phyloP scores from a whole-genome alignment of 2,113 vertebrate species.

The Labeo rohita region DNA sequence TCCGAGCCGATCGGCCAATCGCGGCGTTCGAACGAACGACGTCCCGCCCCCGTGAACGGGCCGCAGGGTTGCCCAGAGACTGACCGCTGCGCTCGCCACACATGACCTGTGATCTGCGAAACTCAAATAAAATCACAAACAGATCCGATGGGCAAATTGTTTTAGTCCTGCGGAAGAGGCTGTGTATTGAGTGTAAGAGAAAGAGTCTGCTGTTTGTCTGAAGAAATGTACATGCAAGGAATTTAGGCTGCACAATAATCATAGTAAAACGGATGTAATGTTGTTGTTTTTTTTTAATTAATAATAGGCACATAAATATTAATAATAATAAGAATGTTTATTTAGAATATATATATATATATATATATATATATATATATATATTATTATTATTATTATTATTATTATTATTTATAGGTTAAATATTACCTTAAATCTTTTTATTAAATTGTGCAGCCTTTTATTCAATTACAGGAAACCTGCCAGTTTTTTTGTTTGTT shows the following conservation, averaged over 20 bases:
- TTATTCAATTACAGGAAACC: too few relatives aligned
- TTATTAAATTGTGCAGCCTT: too few relatives aligned
- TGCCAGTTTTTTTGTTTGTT: too few relatives aligned
- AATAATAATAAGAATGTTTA: too few relatives aligned
- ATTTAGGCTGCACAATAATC: background rate
- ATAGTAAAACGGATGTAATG: background rate
- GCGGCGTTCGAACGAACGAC: constrained; percentile 78
- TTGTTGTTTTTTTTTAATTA: too few relatives aligned
- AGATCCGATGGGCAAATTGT: background rate
- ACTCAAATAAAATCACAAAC: constrained; percentile 54
- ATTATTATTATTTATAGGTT: too few relatives aligned
- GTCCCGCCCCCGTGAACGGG: constrained; percentile 78
- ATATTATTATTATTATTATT: too few relatives aligned
- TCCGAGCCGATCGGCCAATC: constrained; percentile 82
- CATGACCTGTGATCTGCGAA: background rate
- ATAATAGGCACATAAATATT: too few relatives aligned
- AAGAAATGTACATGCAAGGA: background rate
- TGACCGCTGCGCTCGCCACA: constrained; percentile 19
- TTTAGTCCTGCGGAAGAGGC: background rate
- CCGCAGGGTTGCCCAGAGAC: constrained; percentile 84
- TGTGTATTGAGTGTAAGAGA: background rate
- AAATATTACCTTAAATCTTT: too few relatives aligned
- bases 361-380: too few relatives aligned
- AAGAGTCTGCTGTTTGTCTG: background rate
- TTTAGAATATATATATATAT: too few relatives aligned